Evolutionary conservation across 2,113 vertebrate genomes (phyloP).

Genomic region (Acanthisitta chloris): DNA sequence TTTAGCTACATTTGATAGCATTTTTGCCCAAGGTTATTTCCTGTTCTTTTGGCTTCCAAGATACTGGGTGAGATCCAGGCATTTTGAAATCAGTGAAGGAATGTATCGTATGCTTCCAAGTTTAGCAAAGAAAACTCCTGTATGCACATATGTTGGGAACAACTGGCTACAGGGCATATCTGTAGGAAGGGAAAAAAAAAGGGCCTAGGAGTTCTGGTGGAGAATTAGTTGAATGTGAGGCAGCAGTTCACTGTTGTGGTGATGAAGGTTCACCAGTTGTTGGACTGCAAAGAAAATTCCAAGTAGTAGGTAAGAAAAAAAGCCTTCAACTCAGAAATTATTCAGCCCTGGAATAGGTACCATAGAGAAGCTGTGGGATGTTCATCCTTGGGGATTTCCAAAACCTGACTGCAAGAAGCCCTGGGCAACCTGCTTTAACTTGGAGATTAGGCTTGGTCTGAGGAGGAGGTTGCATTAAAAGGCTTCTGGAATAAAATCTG

Average conservation of each 20-base stretch:
- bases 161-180: not conserved
- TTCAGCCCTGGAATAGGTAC: not conserved
- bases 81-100: not conserved
- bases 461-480: not conserved
- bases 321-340: not conserved
- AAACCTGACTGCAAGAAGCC: not conserved
- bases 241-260: fast-evolving
- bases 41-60: not conserved
- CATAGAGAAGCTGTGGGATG: not conserved
- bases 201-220: not conserved
- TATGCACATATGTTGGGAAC: not conserved
- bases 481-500: not conserved
- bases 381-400: not conserved
- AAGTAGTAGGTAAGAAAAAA: not conserved
- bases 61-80: not conserved
- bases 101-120: not conserved
- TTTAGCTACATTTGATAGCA: not conserved
- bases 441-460: not conserved
- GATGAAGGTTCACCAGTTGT: not conserved
- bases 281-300: not conserved
- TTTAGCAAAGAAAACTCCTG: not conserved
- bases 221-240: not conserved
- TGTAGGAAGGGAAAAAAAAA: not conserved
- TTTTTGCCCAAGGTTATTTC: not conserved
- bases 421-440: not conserved